Percentiles rank a stretch among this genome's conserved stretches.
These are phyloP conservation scores for Sarotherodon lohbergeri DNA, from an alignment of 2,113 vertebrate genomes.

Conservation along the genomic window DNA sequence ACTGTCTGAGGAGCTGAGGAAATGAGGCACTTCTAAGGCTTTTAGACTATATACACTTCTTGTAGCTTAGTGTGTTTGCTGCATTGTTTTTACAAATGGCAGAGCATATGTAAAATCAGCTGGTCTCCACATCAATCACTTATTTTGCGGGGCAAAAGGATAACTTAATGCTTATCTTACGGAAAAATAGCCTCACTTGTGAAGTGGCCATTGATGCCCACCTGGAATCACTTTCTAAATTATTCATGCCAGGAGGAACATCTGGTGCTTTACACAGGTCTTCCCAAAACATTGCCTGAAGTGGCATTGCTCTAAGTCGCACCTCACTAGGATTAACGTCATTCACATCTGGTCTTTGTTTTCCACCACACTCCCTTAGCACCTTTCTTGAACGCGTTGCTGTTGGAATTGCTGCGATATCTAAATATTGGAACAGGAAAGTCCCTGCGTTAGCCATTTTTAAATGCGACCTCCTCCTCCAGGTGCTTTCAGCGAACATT, in stretches of 20 bases:
- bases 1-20: background rate
- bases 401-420: background rate
- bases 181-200: background rate
- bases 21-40: background rate
- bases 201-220: conserved; percentile 1
- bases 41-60: background rate
- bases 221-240: background rate
- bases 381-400: background rate
- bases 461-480: conserved; percentile 18
- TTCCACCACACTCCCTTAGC: background rate
- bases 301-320: background rate
- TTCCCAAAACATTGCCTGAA: background rate
- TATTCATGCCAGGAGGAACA: conserved; percentile 16
- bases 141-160: background rate
- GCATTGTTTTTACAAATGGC: background rate
- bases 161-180: background rate
- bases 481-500: conserved; percentile 24
- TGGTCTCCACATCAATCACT: background rate
- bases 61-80: background rate
- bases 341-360: background rate
- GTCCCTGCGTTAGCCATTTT: background rate
- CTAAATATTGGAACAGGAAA: conserved; percentile 28
- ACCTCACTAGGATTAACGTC: background rate
- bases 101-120: background rate
- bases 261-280: background rate